Evolutionary conservation across 2,888 invertebrate species (phyloP), one percentile per base, ranked within the genome.

Genomic region (Beris chalybata): DNA sequence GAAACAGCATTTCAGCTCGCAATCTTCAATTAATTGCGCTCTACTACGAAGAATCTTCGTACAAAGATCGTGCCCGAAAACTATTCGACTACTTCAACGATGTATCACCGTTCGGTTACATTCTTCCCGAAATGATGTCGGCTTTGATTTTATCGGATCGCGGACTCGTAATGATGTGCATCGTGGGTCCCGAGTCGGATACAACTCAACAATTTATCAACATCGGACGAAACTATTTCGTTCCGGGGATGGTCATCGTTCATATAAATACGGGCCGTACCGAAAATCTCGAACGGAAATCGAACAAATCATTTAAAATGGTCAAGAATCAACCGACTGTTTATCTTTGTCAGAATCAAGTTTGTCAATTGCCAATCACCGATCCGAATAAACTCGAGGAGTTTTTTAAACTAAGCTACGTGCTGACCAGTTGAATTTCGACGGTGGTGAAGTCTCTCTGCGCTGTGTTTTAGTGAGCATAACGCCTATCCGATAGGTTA

Each of bases 1-100:
- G 95, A 43, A 97, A 97, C 78, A 95, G 95, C 53, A 90, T 96
- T 0, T 84, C 95, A 0, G 90, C 90, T 22, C 85, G 87, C 74
- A 97, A 97, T 82, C 82, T 95, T 13, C 83, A 91, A 38, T 84
- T 92, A 5, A 82, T 96, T 30, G 85, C 90, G 0, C 85, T 88
- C 0, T 88, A 92, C 75, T 85, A 89, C 45, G 79, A 80, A 44
- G 77, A 79, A 9, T 69, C 73, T 0, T 71, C 67, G n/a, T 79
- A 76, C 54, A 70, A 73, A 15, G 32, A 76, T 43, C 76, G 74
- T 5, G 77, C 76, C 0, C 54, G 64, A 1, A 75, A 77, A 57
- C 69, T 81, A 2, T 71, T 79, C 3, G 73, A 77, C 54, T 81
- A 73, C 67, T 81, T 79, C 71, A 73, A 74, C 0, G 73, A 76